A percentile compares a stretch with the other conserved stretches of the same genome.
Evolutionary conservation across 2,797 vertebrate species (phyloP).

Genomic region (Hafferia zeledoni): DNA sequence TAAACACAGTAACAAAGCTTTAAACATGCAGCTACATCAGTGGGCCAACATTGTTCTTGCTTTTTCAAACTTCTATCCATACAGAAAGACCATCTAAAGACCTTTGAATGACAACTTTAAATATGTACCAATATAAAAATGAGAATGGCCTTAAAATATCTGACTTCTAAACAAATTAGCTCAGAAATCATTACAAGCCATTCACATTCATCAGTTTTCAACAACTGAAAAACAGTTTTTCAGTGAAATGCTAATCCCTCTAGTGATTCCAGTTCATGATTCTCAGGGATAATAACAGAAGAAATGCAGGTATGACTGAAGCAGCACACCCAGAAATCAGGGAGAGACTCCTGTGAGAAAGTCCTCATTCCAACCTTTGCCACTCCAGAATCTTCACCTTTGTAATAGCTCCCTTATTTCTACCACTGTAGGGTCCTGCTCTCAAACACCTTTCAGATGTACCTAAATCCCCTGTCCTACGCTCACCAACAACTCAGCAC

Average conservation of each 20-base stretch:
- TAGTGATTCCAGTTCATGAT: not conserved
- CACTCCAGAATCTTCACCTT: not conserved
- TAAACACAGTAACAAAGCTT: constrained; percentile 36
- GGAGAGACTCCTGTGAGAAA: not conserved
- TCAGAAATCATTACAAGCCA: not conserved
- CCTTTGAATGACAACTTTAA: not conserved
- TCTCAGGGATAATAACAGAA: not conserved
- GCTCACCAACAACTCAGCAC: not conserved
- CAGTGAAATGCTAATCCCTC: not conserved
- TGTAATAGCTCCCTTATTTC: not conserved
- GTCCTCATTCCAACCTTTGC: not conserved
- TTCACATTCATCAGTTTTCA: not conserved
- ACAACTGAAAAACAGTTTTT: not conserved
- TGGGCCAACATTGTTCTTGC: not conserved
- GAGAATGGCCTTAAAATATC: not conserved
- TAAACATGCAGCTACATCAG: not conserved
- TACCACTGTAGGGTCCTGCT: not conserved
- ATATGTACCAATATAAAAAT: not conserved
- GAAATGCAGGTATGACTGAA: not conserved
- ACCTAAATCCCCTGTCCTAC: not conserved
- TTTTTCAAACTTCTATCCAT: not conserved
- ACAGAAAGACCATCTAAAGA: not conserved
- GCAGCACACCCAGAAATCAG: not conserved
- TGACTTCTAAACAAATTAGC: not conserved
- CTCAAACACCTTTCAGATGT: not conserved